Base-by-base conservation (phyloP, 2,888 invertebrate genomes). In the Drosophila paramelanica region DNA sequence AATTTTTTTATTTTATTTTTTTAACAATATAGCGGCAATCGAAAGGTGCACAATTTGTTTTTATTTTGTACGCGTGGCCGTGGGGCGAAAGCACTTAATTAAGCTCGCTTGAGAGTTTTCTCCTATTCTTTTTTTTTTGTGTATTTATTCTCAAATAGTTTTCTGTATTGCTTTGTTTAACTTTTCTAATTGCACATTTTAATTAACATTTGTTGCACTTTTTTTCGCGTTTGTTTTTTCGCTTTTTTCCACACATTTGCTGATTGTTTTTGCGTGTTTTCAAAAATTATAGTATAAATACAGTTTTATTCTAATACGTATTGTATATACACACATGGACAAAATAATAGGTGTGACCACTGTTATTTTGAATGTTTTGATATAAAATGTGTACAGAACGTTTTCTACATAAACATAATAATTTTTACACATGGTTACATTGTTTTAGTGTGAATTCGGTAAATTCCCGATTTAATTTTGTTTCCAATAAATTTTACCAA, bases 171-270 rank as follows among this genome's bases (percentile, higher is more conserved):
- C 79, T 62, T 79, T 66, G 61, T 66, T 77, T 14, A 60, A 57
- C 58, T 31, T 69, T 67, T 47, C 74, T 83, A 83, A 86, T 88
- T 86, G 86, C 83, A 79, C 83, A 79, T 79, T 79, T 88, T 88
- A 85, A 67, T 77, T 79, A 82, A 82, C 79, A 82, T 77, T 82
- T 74, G 73, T 73, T 77, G 73, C 76, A 67, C 47, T 43, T n/a
- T 11, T 11, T 38, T n/a, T 51, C 60, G 36, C 13, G 10, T 31
- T 47, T 33, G 6, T 17, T 39, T 45, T 45, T 62, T 23, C 20
- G 64, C 36, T 3, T 36, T 53, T 39, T 47, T 68, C 45, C 38
- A 52, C 67, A 71, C 68, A 31, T 52, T 43, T 49, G 25, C 57
- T 83, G 81, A 74, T 81, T 87, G 77, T 77, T 72, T 39, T 69